These are phyloP conservation scores for Merluccius polli DNA, from an alignment of 2,797 vertebrate species.

Conservation along the genomic window DNA sequence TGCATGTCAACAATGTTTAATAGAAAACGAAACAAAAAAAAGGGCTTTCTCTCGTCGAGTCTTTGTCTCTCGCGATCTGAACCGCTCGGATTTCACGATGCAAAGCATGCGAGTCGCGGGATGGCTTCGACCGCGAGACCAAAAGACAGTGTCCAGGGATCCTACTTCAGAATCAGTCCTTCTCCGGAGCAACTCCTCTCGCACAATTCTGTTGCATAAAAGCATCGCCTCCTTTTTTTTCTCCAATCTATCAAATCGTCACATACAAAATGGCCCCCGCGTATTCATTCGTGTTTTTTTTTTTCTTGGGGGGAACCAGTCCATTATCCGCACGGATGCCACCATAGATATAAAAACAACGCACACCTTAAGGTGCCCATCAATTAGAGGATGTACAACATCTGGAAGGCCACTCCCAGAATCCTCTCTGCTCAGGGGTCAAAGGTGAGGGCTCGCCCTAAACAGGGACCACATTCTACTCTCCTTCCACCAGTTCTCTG, in stretches of 20 bases:
- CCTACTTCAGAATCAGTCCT: conserved; percentile 42
- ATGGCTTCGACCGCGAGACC: conserved; percentile 31
- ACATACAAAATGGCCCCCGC: conserved; percentile 61
- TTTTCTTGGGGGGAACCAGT: conserved; percentile 6
- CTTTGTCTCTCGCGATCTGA: conserved; percentile 31
- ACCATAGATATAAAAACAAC: conserved; percentile 51
- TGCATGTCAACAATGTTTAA: conserved; percentile 49
- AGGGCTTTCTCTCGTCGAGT: conserved; percentile 18
- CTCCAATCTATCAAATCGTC: conserved; percentile 37
- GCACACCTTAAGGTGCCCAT: conserved; percentile 18
- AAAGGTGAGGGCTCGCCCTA: not conserved
- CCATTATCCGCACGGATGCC: conserved; percentile 50
- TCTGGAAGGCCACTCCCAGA: conserved; percentile 24
- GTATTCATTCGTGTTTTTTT: too few relatives aligned
- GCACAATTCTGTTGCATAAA: conserved; percentile 27
- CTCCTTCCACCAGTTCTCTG: conserved; percentile 19
- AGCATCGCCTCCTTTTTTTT: conserved; percentile 4
- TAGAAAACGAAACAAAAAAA: conserved; percentile 22
- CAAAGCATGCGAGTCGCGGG: conserved; percentile 29
- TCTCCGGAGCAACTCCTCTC: conserved; percentile 23
- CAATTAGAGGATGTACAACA: conserved; percentile 29
- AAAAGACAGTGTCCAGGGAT: conserved; percentile 20
- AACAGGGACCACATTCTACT: conserved; percentile 9
- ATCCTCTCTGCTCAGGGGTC: not conserved
- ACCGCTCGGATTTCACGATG: conserved; percentile 22